These are phyloP conservation scores for Athripsodes cinereus DNA, from an alignment of 2,888 invertebrate species.

Conservation along the genomic window DNA sequence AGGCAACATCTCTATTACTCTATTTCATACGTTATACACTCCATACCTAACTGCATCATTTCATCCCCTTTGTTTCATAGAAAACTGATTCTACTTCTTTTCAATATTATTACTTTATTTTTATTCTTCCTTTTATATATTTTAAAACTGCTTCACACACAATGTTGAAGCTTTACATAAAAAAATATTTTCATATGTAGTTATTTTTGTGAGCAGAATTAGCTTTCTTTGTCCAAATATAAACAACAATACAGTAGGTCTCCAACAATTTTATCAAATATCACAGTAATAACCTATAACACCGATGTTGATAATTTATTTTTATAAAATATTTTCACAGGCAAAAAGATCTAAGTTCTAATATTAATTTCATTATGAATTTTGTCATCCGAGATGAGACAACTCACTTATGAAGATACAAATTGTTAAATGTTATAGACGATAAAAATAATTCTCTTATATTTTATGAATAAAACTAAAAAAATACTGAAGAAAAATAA, in stretches of 20 bases:
- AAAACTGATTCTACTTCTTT: conserved; percentile 1
- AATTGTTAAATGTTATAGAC: too few relatives aligned
- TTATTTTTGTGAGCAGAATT: conserved; percentile 4
- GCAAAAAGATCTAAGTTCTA: conserved; percentile 16
- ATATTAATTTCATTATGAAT: conserved; percentile 13
- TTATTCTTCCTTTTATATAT: neutral
- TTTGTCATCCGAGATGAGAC: conserved; percentile 15
- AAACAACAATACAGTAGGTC: conserved; percentile 5
- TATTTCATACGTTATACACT: neutral
- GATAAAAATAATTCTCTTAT: too few relatives aligned
- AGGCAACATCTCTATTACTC: neutral
- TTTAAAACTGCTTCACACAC: neutral
- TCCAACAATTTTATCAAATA: conserved; percentile 24
- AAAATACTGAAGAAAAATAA: too few relatives aligned
- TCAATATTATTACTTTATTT: neutral
- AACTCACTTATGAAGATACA: too few relatives aligned
- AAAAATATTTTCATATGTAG: conserved; percentile 7
- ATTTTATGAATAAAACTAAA: too few relatives aligned
- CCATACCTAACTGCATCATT: neutral
- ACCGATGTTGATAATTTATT: conserved; percentile 10
- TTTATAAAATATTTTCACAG: conserved; percentile 11
- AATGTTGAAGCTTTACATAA: conserved; percentile 6
- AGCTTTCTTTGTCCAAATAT: conserved; percentile 11
- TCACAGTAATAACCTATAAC: conserved; percentile 21
- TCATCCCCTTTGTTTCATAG: neutral